Evolutionary conservation across 2,888 invertebrate genomes (phyloP), one percentile per base, ranked within the genome.

Genomic region (Athalia circularis): DNA sequence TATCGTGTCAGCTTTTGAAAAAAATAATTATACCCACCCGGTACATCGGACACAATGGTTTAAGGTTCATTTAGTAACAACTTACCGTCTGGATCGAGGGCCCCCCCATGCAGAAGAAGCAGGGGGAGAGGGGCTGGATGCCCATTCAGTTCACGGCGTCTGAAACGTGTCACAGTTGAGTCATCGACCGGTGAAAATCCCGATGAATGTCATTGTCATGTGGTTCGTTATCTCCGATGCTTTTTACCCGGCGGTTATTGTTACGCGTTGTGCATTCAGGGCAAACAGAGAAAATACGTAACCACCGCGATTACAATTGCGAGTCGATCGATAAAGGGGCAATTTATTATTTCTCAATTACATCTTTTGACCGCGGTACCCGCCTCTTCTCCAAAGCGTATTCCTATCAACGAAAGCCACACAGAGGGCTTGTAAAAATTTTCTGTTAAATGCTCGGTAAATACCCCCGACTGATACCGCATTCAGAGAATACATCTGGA

Each of bases 381-480:
- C 52, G 1, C 4, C 52, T 15, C 15, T 50, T 47, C 59, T 72
- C 59, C 72, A 43, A 47, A 57, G 9, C 3, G 13, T 59, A 29
- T 11, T n/a, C 43, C 29, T 52, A 68, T 50, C 48, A 3, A 48
- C 13, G 45, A 13, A 45, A 59, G n/a, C 11, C 59, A 29, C 29
- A 29, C 2, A 29, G 29, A 29, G 29, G 68, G 13, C 68, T 72
- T 61, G 47, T 72, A 59, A 72, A 72, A 72, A 72, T 72, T 72
- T 61, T 72, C 47, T 72, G 59, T 59, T 72, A 62, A 75, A 62
- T 75, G 75, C 50, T 75, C 75, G 75, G 50, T 43, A 64, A 75
- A 64, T 50, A 50, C 47, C 57, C 54, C 54, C 9, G 62, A 64
- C 61, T 48, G 50, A 11, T 48, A 50, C 15, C 15, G 54, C 7